phyloP scores from a whole-genome alignment of 2,888 invertebrate genomes.

The Trisateles emortualis region DNA sequence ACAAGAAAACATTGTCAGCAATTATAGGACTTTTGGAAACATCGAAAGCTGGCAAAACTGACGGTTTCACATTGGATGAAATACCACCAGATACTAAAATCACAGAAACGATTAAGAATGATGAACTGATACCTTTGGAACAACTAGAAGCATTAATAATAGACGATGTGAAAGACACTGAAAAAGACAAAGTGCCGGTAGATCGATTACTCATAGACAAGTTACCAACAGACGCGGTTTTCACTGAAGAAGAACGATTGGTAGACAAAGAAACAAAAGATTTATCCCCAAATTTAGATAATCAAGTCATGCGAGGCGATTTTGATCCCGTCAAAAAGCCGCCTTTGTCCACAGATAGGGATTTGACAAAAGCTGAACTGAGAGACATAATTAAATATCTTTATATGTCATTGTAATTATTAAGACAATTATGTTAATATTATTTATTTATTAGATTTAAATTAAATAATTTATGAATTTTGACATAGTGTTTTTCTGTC shows the following conservation, averaged over 20 bases:
- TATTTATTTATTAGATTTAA: not conserved
- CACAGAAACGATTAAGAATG: not conserved
- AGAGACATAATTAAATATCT: constrained; percentile 4
- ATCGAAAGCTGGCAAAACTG: not conserved
- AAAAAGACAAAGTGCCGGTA: too few relatives aligned
- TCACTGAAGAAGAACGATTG: not conserved
- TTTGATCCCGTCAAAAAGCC: not conserved
- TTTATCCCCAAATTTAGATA: not conserved
- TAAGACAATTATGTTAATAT: not conserved
- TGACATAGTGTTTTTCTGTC: too few relatives aligned
- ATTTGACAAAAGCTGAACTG: not conserved
- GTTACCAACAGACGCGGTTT: not conserved
- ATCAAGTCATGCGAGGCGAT: not conserved
- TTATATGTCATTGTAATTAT: not conserved
- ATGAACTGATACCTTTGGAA: not conserved
- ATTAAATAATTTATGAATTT: too few relatives aligned
- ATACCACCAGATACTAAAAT: not conserved
- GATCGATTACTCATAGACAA: not conserved
- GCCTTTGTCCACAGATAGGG: not conserved
- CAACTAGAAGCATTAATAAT: not conserved
- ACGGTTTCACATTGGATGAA: not conserved
- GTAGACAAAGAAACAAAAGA: not conserved
- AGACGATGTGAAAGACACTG: not conserved
- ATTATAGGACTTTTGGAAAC: not conserved
- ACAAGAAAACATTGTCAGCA: not conserved